Conservation (phyloP, 2,797 vertebrate species). For the Ctenochaetus hawaiiensis region DNA sequence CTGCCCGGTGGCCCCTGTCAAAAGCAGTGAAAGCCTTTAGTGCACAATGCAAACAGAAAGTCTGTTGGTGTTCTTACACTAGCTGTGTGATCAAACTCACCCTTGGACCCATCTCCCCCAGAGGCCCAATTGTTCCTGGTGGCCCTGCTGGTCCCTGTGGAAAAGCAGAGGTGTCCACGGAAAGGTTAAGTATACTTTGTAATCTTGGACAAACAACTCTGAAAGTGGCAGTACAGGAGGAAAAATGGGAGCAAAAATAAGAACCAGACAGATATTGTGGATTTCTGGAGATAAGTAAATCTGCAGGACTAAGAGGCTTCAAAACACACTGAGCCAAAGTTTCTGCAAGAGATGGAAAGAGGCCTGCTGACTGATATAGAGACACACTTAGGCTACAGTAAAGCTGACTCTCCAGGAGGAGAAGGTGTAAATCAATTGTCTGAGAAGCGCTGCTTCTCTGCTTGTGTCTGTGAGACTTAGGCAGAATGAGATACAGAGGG, state of each 20-base stretch:
- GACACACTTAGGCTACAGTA: conserved; percentile 57
- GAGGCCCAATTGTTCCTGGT: conserved; percentile 87
- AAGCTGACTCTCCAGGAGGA: conserved; percentile 69
- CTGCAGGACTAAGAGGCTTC: conserved; percentile 54
- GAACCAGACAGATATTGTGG: conserved; percentile 48
- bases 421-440: conserved; percentile 71
- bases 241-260: conserved; percentile 51
- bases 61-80: conserved; percentile 22
- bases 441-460: conserved; percentile 52
- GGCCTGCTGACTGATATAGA: conserved; percentile 56
- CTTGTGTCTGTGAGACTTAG: conserved; percentile 54
- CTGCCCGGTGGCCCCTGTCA: conserved; percentile 81
- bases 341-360: conserved; percentile 63
- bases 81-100: conserved; percentile 79
- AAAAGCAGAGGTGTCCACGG: conserved; percentile 45
- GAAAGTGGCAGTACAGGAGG: conserved; percentile 40
- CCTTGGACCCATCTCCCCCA: conserved; percentile 91
- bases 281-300: conserved; percentile 71
- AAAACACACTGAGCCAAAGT: conserved; percentile 52
- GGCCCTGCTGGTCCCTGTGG: conserved; percentile 91
- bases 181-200: conserved; percentile 48
- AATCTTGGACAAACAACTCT: conserved; percentile 50
- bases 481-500: conserved; percentile 52
- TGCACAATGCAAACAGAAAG: conserved; percentile 27
- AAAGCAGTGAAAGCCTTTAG: conserved; percentile 48